Evolutionary conservation across 2,888 invertebrate species (phyloP).

Genomic region (Perizoma flavofasciatum): DNA sequence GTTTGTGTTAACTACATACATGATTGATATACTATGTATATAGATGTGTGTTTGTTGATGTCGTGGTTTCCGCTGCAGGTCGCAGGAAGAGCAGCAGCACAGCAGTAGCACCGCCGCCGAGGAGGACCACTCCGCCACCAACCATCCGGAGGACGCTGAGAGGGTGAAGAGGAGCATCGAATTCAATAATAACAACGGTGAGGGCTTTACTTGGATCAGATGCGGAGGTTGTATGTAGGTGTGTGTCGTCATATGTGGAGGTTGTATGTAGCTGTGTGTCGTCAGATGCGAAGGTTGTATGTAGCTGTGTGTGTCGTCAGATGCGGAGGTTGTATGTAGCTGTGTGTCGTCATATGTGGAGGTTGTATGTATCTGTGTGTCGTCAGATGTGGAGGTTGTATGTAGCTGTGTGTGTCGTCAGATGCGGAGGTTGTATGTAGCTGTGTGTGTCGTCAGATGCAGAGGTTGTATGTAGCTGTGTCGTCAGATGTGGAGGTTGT

Average conservation of each 20-base stretch:
- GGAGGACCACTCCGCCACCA: conserved; percentile 18
- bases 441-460: conserved; percentile 46
- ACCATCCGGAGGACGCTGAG: conserved; percentile 39
- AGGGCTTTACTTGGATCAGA: conserved; percentile 23
- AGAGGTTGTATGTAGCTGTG: no score
- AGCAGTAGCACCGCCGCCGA: background rate
- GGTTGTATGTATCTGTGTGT: no score
- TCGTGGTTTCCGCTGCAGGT: conserved; percentile 36
- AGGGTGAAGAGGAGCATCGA: conserved; percentile 35
- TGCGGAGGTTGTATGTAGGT: background rate
- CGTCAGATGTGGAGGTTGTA: background rate
- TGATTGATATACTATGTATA: no score
- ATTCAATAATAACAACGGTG: conserved; percentile 39
- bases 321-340: conserved; percentile 57
- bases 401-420: background rate
- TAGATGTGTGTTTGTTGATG: background rate
- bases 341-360: no score
- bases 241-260: background rate
- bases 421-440: background rate
- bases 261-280: background rate
- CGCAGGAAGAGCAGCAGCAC: conserved; percentile 47
- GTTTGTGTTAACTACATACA: no score
- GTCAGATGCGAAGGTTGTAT: conserved; percentile 51
- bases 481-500: conserved; percentile 40
- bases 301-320: conserved; percentile 34